Base-by-base conservation (phyloP, 2,888 invertebrate species). In the Pseudoips prasinana region DNA sequence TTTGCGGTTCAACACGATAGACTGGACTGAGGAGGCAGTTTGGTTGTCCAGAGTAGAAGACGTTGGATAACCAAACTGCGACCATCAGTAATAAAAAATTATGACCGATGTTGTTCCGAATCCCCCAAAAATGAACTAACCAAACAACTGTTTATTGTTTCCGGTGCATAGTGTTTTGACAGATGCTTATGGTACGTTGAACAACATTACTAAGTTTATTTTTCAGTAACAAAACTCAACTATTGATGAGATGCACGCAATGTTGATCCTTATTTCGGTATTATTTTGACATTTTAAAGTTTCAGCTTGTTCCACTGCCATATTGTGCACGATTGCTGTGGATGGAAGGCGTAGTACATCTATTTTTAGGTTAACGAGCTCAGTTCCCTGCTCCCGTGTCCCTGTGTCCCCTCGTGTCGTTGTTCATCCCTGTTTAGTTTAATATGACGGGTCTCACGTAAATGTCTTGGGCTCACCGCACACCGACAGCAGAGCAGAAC, bases 311-410 rank as follows among this genome's bases (percentile, higher is more conserved):
- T n/a, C n/a, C n/a, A n/a, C n/a, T n/a, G n/a, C n/a, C 35, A 45
- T 33, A 47, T 40, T 54, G 46, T 42, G 41, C 40, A n/a, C 39
- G 48, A 48, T 51, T 41, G 50, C 44, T 58, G 60, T 58, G 51
- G 58, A 52, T 54, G 39, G 58, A 59, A 62, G 62, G 64, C 73
- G 70, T 64, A 63, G 67, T 75, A n/a, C n/a, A 59, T 75, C 75
- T 86, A 86, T 85, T 84, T 86, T 79, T 81, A 81, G 75, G 73
- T 86, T 84, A 83, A 86, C 77, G 80, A 68, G 83, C 77, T 81
- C 77, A 75, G 67, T 80, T 72, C 78, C 77, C 79, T 68, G 56
- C 46, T 53, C 64, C 65, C 60, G n/a, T n/a, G n/a, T n/a, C 65
- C 60, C 62, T 38, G 42, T 51, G 47, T 62, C 65, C 66, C 71